Conservation (phyloP, 2,888 invertebrate genomes). For the Hipparchia semele region DNA sequence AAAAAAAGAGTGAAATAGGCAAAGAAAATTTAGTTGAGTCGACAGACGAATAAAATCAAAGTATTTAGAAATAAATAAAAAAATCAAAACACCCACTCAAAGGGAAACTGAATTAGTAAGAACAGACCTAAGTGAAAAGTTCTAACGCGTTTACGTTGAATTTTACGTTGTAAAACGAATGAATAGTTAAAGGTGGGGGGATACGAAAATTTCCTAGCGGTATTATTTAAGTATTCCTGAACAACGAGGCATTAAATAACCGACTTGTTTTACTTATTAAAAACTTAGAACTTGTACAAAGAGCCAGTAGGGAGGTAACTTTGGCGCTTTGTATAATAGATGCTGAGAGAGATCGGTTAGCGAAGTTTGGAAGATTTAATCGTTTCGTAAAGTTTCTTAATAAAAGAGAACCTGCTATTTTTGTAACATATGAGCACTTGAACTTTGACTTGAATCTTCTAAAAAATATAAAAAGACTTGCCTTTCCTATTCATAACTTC, state of each 20-base stretch:
- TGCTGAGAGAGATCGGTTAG: not conserved
- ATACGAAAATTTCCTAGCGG: not conserved
- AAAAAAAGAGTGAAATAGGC: too few relatives aligned
- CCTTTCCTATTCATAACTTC: too few relatives aligned
- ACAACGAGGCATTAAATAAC: too few relatives aligned
- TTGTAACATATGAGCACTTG: not conserved
- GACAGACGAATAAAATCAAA: too few relatives aligned
- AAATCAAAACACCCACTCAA: too few relatives aligned
- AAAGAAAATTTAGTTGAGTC: too few relatives aligned
- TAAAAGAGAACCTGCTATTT: not conserved
- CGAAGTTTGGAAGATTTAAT: conserved; percentile 1
- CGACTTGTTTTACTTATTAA: conserved; percentile 8
- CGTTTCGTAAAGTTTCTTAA: not conserved
- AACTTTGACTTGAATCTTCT: not conserved
- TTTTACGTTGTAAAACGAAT: not conserved
- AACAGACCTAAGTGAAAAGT: too few relatives aligned
- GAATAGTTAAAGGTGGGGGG: not conserved
- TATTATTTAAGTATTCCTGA: not conserved
- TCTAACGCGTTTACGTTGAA: not conserved
- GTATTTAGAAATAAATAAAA: too few relatives aligned
- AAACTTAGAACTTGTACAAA: not conserved
- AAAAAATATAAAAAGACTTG: too few relatives aligned
- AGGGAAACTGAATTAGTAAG: too few relatives aligned
- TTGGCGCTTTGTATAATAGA: not conserved
- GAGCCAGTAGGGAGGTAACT: not conserved